Conservation (phyloP, 1,140 invertebrate genomes). For the Drosophila sechellia region DNA sequence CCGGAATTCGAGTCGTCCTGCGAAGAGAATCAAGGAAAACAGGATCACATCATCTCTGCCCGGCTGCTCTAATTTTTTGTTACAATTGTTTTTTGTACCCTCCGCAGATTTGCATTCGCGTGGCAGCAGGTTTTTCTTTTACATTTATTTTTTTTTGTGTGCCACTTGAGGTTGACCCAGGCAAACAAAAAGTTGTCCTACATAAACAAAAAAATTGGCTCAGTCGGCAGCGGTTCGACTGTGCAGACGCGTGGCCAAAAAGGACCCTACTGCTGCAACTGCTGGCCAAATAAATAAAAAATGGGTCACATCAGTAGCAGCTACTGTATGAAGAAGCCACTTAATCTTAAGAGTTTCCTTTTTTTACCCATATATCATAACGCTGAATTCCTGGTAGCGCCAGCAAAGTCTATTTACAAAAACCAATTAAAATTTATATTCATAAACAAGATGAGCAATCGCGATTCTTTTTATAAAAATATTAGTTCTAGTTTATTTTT, state of each 20-base stretch:
- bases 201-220: slow-evolving; percentile 56
- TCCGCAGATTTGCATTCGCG: slow-evolving; percentile 42
- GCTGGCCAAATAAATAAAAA: slow-evolving; percentile 9
- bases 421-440: not conserved
- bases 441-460: slow-evolving; percentile 18
- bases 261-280: slow-evolving; percentile 3
- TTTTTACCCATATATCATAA: slow-evolving; percentile 30
- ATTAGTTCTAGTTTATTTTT: slow-evolving; percentile 19
- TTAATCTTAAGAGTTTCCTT: not conserved
- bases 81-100: slow-evolving; percentile 59
- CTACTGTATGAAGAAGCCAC: slow-evolving; percentile 11
- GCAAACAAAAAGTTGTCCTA: slow-evolving; percentile 45
- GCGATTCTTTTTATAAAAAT: slow-evolving; percentile 21
- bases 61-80: slow-evolving; percentile 61
- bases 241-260: slow-evolving; percentile 28
- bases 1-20: slow-evolving; percentile 15
- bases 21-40: slow-evolving; percentile 17
- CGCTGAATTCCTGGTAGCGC: slow-evolving; percentile 3
- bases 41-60: slow-evolving; percentile 12
- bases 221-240: slow-evolving; percentile 26
- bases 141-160: slow-evolving; percentile 9
- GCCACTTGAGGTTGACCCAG: slow-evolving; percentile 47
- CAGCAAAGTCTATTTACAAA: slow-evolving; percentile 18
- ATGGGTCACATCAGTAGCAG: not conserved
- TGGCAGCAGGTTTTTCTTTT: slow-evolving; percentile 10